Evolutionary conservation across 2,113 vertebrate genomes (phyloP).

Genomic region (Dipodomys stephensi): DNA sequence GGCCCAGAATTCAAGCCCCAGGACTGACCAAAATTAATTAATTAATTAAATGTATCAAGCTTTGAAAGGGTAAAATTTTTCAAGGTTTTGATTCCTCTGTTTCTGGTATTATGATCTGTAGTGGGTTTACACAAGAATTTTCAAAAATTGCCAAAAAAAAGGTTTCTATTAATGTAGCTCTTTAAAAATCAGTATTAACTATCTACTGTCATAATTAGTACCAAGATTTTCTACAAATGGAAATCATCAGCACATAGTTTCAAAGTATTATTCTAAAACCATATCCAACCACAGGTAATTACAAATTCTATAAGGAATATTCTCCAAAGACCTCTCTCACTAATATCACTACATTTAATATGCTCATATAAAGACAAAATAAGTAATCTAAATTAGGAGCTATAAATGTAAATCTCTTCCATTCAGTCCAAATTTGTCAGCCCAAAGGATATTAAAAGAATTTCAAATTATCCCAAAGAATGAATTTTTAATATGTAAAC

Average conservation of each 20-base stretch:
- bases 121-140: conserved; percentile 45
- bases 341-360: not conserved
- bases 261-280: conserved; percentile 36
- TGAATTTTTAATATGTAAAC: conserved; percentile 21
- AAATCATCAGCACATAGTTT: conserved; percentile 38
- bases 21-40: too few relatives aligned
- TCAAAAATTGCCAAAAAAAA: not conserved
- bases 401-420: not conserved
- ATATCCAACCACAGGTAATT: not conserved
- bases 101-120: conserved; percentile 43
- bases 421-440: conserved; percentile 35
- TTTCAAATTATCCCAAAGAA: conserved; percentile 57
- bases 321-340: conserved; percentile 14
- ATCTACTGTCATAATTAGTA: conserved; percentile 5
- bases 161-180: not conserved
- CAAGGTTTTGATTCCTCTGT: not conserved
- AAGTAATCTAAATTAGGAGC: not conserved
- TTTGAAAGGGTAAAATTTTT: conserved; percentile 39
- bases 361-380: conserved; percentile 4
- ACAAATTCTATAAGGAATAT: conserved; percentile 30
- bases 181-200: conserved; percentile 32
- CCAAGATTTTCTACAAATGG: not conserved
- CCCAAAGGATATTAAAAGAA: conserved; percentile 42
- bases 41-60: not conserved
- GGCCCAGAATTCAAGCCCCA: too few relatives aligned